Evolutionary conservation across 2,797 vertebrate genomes (phyloP), one percentile per base, ranked within the genome.

Genomic region (Enteromius paludinosus): DNA sequence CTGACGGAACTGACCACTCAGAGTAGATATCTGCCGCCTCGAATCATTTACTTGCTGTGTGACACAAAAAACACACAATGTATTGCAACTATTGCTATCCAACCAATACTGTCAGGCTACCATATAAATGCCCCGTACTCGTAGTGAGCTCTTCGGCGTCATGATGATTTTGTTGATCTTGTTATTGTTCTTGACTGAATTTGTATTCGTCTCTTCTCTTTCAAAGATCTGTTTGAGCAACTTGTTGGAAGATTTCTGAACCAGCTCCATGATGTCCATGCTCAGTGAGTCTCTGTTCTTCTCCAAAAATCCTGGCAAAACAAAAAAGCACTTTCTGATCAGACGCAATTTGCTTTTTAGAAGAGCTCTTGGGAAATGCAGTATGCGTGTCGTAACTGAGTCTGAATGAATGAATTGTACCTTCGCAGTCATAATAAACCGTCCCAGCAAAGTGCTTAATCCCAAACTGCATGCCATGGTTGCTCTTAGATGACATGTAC

Each of bases 281-380:
- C 95, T 98, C 84, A 99, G 47, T 0, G 94, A 90, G 17, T 99
- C 97, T 87, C 96, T 95, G 89, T 99, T 99, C 91, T 99, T 99
- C 90, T 99, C 97, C 89, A 99, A 90, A 89, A 99, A 98, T 38
- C 96, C 97, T 98, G 43, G 0, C 75, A 62, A 77, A 49, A 78
- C 14, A 49, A 12, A 30, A 49, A 12, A 30, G n/a, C 23, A 47
- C 74, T 30, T 47, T 77, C 14, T n/a, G 74, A 62, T 25, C 38
- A 64, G 17, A 30, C 14, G 11, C 14, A 8, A 62, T 45, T 12
- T 62, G 17, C 18, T 43, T 61, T 72, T 41, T 75, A 25, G 43
- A 45, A 43, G 11, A 75, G 17, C 73, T 43, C 8, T 6, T 10
- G 52, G 30, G 20, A 12, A 59, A 56, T 23, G 30, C 66, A 68